Conservation (phyloP, 2,113 vertebrate genomes). For the Thinocorus orbignyianus region DNA sequence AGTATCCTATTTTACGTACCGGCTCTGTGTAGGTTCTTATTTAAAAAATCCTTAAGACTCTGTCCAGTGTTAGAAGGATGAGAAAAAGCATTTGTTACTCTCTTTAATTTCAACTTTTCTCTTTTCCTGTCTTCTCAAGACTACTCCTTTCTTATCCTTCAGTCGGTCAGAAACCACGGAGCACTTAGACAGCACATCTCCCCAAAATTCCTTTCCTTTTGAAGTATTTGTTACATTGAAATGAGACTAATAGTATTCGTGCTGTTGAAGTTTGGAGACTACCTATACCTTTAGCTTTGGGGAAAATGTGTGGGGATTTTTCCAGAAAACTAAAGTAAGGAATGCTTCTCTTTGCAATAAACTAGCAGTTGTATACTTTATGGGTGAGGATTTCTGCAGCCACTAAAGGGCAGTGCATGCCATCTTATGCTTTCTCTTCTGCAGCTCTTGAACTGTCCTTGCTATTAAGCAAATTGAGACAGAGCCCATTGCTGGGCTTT, state of each 20-base stretch:
- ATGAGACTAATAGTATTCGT: background rate
- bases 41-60: background rate
- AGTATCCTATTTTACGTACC: background rate
- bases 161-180: background rate
- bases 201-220: background rate
- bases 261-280: background rate
- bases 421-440: slow-evolving; percentile 14
- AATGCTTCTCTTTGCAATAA: background rate
- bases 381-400: slow-evolving; percentile 20
- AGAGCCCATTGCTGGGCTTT: background rate
- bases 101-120: background rate
- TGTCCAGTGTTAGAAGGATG: background rate
- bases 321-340: background rate
- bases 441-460: background rate
- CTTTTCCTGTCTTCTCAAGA: background rate
- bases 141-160: background rate
- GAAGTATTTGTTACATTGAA: background rate
- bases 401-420: slow-evolving; percentile 62
- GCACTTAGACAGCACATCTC: background rate
- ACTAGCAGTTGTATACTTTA: background rate
- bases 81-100: background rate
- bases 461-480: background rate
- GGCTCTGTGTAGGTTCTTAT: background rate
- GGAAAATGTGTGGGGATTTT: background rate
- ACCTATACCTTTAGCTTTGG: background rate